Conservation (phyloP, 2,797 vertebrate species). For the Neopelma chrysocephalum region DNA sequence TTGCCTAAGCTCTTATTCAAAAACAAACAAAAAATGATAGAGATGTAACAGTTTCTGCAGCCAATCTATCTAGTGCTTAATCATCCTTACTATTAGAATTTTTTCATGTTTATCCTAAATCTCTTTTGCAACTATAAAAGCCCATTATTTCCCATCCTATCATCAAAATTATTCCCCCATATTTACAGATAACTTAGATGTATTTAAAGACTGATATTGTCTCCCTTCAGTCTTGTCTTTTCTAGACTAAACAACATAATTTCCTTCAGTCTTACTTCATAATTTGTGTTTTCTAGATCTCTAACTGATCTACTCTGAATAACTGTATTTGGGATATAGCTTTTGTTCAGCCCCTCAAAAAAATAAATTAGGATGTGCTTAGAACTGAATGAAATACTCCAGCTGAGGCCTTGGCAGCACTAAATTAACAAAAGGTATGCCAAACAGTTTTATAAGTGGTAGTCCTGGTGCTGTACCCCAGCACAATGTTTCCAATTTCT, state of each 20-base stretch:
- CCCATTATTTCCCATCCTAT: neutral
- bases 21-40: conserved; percentile 8
- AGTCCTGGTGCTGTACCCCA: neutral
- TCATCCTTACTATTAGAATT: neutral
- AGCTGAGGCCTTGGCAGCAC: neutral
- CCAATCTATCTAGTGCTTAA: conserved; percentile 11
- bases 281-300: neutral
- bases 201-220: neutral
- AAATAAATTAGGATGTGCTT: neutral
- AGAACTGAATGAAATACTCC: neutral
- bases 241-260: neutral
- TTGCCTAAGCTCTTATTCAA: conserved; percentile 7
- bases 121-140: neutral
- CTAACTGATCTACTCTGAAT: neutral
- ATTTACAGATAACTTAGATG: neutral
- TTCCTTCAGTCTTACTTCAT: neutral
- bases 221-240: neutral
- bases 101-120: neutral
- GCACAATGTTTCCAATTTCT: neutral
- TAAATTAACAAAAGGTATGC: neutral
- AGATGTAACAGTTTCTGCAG: neutral
- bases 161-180: neutral
- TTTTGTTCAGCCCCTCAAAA: neutral
- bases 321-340: neutral
- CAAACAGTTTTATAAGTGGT: neutral